Evolutionary conservation across 2,797 vertebrate genomes (phyloP).

Genomic region (Siniperca scherzeri): DNA sequence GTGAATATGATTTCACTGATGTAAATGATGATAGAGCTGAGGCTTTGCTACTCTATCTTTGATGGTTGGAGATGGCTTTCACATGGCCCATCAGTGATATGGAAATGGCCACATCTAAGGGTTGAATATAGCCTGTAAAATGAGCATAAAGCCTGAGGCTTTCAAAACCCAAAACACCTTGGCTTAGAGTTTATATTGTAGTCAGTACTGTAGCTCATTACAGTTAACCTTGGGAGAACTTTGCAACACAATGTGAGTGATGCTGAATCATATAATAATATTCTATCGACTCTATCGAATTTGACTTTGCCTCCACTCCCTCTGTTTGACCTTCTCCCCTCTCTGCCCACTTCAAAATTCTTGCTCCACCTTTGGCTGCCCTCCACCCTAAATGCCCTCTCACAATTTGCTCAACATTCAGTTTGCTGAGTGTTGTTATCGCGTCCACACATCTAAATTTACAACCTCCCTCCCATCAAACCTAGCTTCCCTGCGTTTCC

Average conservation of each 20-base stretch:
- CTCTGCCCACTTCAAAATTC: constrained; percentile 2
- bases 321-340: constrained; percentile 54
- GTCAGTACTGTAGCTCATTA: constrained; percentile 67
- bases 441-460: constrained; percentile 79
- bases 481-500: constrained; percentile 62
- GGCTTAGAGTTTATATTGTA: constrained; percentile 52
- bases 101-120: constrained; percentile 73
- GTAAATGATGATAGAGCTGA: constrained; percentile 79
- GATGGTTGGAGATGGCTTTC: constrained; percentile 74
- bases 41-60: constrained; percentile 69
- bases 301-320: constrained; percentile 55
- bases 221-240: constrained; percentile 74
- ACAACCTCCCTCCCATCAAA: constrained; percentile 64
- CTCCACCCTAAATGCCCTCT: constrained; percentile 58
- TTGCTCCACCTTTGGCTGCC: constrained; percentile 59
- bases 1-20: constrained; percentile 81
- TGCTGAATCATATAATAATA: constrained; percentile 61
- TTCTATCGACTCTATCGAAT: constrained; percentile 50
- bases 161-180: constrained; percentile 57
- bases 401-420: constrained; percentile 47
- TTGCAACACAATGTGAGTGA: constrained; percentile 54
- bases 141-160: constrained; percentile 54
- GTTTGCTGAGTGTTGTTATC: constrained; percentile 68
- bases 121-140: constrained; percentile 61
- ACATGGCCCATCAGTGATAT: constrained; percentile 71